Percentiles rank a stretch among this genome's conserved stretches.
These are phyloP conservation scores for Galaxea fascicularis DNA, from an alignment of 92 coral and sea anemone species.

Conservation along the genomic window DNA sequence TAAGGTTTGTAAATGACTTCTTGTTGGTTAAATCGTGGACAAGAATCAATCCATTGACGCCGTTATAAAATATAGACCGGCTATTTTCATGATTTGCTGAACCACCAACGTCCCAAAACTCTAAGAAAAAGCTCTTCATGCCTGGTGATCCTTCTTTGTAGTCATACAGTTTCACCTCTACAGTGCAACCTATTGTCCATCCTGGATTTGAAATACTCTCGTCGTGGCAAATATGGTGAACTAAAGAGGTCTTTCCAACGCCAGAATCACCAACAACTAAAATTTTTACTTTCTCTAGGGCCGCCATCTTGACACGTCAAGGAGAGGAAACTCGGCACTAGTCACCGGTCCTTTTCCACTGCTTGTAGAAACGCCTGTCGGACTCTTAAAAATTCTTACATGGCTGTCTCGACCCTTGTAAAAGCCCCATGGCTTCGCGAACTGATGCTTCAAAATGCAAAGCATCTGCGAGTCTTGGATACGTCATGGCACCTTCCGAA, in stretches of 20 bases:
- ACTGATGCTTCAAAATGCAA: conserved; percentile 66
- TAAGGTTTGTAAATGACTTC: conserved; percentile 90
- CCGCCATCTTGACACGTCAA: conserved; percentile 86
- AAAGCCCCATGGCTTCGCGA: conserved; percentile 80
- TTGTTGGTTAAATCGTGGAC: conserved; percentile 98
- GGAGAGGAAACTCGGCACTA: conserved; percentile 42
- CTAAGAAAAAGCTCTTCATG: conserved; percentile 88
- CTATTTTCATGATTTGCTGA: conserved; percentile 96
- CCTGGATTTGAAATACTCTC: conserved; percentile 94
- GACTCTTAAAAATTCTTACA: neutral
- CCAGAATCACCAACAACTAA: conserved; percentile 99
- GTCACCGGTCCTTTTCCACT: conserved; percentile 26
- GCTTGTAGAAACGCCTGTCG: neutral
- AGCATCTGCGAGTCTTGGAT: conserved; percentile 80
- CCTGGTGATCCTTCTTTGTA: conserved; percentile 89
- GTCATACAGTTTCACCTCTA: conserved; percentile 92
- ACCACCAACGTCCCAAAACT: conserved; percentile 99
- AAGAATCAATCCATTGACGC: conserved; percentile 94
- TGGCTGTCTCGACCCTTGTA: conserved; percentile 61
- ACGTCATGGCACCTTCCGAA: conserved; percentile 94
- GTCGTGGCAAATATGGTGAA: conserved; percentile 91
- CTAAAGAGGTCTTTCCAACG: conserved; percentile 96
- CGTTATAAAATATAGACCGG: conserved; percentile 90
- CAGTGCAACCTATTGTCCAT: conserved; percentile 99
- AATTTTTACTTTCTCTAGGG: conserved; percentile 89